Evolutionary conservation across 2,797 vertebrate genomes (phyloP).

Genomic region (Ctenosaura bakeri): DNA sequence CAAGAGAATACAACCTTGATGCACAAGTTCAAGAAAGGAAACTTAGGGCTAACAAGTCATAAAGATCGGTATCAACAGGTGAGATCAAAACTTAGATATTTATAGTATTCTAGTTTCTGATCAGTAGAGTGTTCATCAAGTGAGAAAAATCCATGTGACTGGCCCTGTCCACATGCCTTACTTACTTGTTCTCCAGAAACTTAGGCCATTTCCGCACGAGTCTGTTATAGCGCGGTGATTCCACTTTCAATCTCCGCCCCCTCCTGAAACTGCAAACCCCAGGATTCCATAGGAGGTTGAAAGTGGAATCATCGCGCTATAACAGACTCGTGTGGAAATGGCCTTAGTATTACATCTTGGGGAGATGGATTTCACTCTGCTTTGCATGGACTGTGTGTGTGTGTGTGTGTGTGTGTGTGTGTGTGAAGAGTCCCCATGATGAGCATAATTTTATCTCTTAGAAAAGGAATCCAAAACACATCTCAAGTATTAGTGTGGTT

Average conservation of each 20-base stretch:
- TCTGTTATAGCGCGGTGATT: too few species aligned
- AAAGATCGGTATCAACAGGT: slow-evolving; percentile 34
- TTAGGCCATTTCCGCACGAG: too few species aligned
- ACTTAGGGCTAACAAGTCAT: slow-evolving; percentile 9
- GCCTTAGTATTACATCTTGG: not conserved
- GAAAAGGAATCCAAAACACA: not conserved
- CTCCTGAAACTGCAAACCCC: too few species aligned
- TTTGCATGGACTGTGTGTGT: not conserved
- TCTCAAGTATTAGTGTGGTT: not conserved
- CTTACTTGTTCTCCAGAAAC: not conserved
- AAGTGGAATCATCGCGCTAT: too few species aligned
- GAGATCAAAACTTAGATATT: not conserved
- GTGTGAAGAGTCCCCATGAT: not conserved
- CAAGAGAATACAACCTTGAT: slow-evolving; percentile 10
- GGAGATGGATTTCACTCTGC: not conserved
- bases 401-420: too few species aligned
- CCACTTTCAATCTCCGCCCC: too few species aligned
- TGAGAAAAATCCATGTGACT: not conserved
- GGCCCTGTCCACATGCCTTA: not conserved
- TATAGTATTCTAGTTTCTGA: not conserved
- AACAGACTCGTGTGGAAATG: too few species aligned
- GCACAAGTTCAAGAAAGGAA: slow-evolving; percentile 42
- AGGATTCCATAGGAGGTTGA: too few species aligned
- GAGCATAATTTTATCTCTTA: not conserved
- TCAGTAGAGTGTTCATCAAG: not conserved